Conservation (phyloP, 2,113 vertebrate species). For the Electrona antarctica region DNA sequence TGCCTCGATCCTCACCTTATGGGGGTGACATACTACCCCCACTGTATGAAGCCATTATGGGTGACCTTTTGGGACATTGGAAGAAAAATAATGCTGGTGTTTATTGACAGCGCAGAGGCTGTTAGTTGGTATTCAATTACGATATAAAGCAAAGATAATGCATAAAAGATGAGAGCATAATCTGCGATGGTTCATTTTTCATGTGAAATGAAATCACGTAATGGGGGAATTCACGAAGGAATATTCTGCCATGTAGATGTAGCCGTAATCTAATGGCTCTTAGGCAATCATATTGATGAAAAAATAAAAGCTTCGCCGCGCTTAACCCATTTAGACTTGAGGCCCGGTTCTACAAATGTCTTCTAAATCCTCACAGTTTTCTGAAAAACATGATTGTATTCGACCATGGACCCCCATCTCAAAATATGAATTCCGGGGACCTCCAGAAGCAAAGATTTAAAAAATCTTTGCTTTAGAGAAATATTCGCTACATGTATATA, state of each 20-base stretch:
- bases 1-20: conserved; percentile 13
- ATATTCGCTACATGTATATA: no score
- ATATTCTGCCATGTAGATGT: background rate
- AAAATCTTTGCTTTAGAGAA: no score
- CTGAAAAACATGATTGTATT: no score
- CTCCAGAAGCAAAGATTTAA: no score
- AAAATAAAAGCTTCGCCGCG: background rate
- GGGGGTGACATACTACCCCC: conserved; percentile 13
- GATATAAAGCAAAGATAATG: conserved; percentile 15
- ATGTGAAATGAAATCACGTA: background rate
- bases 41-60: conserved; percentile 31
- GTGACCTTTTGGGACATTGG: conserved; percentile 26
- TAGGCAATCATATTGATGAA: background rate
- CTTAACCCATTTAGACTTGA: background rate
- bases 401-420: no score
- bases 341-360: no score
- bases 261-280: background rate
- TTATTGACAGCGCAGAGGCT: background rate
- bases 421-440: no score
- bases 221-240: background rate
- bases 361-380: no score
- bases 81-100: conserved; percentile 4
- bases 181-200: background rate
- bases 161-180: conserved; percentile 13
- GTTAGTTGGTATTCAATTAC: conserved; percentile 15